A percentile compares a stretch with the other conserved stretches of the same genome.
These are phyloP conservation scores for Trachops cirrhosus DNA, from an alignment of 2,797 vertebrate species.

Conservation along the genomic window DNA sequence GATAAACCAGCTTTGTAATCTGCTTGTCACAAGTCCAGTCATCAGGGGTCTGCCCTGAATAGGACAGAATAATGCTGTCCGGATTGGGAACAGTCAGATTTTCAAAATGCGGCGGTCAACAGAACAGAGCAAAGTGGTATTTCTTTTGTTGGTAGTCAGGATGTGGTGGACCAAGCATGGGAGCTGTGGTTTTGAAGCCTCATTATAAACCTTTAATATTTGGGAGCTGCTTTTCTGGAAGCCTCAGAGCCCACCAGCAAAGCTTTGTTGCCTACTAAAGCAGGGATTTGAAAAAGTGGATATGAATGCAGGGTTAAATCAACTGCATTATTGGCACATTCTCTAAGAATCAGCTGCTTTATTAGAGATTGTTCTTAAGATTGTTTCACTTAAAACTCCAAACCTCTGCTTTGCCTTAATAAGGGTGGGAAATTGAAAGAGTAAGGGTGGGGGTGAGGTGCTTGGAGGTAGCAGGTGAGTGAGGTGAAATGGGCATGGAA, in stretches of 20 bases:
- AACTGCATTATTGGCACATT: background rate
- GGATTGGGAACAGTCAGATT: background rate
- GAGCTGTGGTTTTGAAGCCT: background rate
- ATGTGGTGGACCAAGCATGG: background rate
- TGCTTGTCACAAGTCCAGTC: conserved; percentile 68
- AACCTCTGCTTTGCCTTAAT: background rate
- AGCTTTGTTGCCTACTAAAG: conserved; percentile 31
- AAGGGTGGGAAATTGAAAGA: background rate
- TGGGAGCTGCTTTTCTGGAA: background rate
- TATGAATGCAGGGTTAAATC: background rate
- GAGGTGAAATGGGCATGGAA: accelerated
- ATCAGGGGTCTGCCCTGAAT: conserved; percentile 37
- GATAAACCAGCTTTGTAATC: conserved; percentile 77
- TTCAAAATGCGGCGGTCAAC: background rate
- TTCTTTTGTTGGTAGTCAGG: background rate
- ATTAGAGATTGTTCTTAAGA: conserved; percentile 12
- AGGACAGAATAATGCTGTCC: conserved; percentile 32
- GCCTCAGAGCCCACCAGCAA: background rate
- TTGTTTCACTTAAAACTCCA: background rate
- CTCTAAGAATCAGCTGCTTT: conserved; percentile 4
- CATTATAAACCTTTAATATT: background rate
- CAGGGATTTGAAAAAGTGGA: background rate
- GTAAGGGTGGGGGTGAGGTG: too few relatives aligned
- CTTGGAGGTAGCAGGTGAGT: background rate
- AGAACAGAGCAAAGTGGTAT: background rate